Evolutionary conservation across 2,888 invertebrate genomes (phyloP).

Genomic region (Nasonovia ribisnigri): DNA sequence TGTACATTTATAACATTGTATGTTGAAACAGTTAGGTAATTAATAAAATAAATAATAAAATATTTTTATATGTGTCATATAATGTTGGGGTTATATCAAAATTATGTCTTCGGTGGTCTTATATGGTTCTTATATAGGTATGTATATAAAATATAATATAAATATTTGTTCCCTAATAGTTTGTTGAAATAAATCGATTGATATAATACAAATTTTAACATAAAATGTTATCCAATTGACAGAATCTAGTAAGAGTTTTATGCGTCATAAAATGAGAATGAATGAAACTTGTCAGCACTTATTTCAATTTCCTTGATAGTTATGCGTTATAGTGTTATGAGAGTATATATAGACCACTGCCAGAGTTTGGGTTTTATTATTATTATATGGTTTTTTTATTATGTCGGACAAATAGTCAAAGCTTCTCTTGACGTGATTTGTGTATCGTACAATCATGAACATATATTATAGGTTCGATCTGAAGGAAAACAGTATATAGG

Average conservation of each 20-base stretch:
- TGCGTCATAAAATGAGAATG: slow-evolving; percentile 47
- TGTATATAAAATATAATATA: background rate
- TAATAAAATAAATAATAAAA: background rate
- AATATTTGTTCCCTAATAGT: slow-evolving; percentile 19
- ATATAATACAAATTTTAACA: background rate
- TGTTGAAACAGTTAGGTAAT: background rate
- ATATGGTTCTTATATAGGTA: background rate
- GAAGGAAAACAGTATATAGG: background rate
- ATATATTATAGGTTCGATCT: slow-evolving; percentile 14
- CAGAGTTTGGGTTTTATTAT: slow-evolving; percentile 50
- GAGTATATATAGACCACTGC: background rate
- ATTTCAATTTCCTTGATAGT: slow-evolving; percentile 38
- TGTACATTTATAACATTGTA: background rate
- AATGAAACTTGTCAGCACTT: slow-evolving; percentile 38
- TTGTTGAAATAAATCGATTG: background rate
- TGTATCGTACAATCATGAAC: slow-evolving; percentile 18
- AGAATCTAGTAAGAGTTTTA: slow-evolving; percentile 32
- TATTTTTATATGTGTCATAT: background rate
- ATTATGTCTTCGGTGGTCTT: background rate
- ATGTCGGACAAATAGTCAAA: slow-evolving; percentile 56
- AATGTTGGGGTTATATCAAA: background rate
- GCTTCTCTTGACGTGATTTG: slow-evolving; percentile 47
- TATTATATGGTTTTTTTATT: slow-evolving; percentile 57
- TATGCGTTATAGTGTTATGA: background rate
- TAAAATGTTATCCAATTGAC: slow-evolving; percentile 23